These are phyloP conservation scores for Thecophora atra DNA, from an alignment of 2,888 invertebrate species.

Conservation along the genomic window DNA sequence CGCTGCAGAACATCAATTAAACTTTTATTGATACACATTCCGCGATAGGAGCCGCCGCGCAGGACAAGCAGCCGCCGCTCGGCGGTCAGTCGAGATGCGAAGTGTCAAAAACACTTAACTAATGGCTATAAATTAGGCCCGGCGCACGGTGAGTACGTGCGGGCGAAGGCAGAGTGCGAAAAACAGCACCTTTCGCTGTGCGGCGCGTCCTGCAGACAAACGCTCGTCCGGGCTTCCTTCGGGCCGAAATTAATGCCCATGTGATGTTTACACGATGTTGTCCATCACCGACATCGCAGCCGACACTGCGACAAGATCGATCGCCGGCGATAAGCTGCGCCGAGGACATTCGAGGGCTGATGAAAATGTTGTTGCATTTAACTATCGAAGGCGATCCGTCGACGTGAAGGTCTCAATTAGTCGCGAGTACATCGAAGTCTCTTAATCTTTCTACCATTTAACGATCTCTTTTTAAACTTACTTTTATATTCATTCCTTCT, in stretches of 20 bases:
- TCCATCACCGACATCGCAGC: conserved; percentile 20
- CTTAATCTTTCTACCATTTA: no score
- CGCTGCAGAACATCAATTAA: conserved; percentile 33
- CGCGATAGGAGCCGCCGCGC: background rate
- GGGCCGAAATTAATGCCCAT: conserved; percentile 49
- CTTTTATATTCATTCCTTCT: no score
- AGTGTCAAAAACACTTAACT: conserved; percentile 40
- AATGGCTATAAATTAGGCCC: conserved; percentile 34
- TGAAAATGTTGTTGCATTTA: conserved; percentile 1
- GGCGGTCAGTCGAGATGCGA: conserved; percentile 18
- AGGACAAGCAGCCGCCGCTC: background rate
- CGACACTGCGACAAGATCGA: background rate
- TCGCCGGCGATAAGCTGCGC: background rate
- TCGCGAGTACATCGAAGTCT: background rate
- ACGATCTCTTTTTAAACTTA: background rate
- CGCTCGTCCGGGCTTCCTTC: conserved; percentile 4
- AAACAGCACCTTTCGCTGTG: conserved; percentile 43
- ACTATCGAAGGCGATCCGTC: background rate
- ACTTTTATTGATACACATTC: conserved; percentile 35
- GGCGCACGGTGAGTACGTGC: conserved; percentile 16
- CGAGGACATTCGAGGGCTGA: background rate
- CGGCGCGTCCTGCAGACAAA: background rate
- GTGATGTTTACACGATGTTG: conserved; percentile 56
- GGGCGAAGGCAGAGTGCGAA: conserved; percentile 38
- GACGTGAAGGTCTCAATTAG: background rate